Base-by-base conservation (phyloP, 2,113 vertebrate genomes). In the Chaetodon trifascialis region DNA sequence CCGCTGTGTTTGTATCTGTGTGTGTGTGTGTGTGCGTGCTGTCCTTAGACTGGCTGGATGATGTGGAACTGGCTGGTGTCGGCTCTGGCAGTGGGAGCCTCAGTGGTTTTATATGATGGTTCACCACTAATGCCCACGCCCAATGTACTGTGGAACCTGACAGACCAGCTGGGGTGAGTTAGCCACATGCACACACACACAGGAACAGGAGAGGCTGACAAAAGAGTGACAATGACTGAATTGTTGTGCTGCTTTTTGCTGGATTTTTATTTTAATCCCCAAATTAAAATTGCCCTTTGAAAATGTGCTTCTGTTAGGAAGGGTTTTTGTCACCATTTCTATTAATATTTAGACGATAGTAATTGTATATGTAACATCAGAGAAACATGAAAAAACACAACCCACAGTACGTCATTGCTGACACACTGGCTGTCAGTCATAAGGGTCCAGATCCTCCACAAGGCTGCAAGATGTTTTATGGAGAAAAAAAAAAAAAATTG, bases 41-140 rank as follows among this genome's bases (percentile, higher is more conserved):
- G 65, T 63, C 55, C 23, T 4, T 86, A 99, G 98, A 97, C 94
- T 0, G 98, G 98, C 86, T 99, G 98, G 98, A 99, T 99, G 98
- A 99, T 99, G 98, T 99, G 98, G 98, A 99, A 99, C 87, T 99
- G 98, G 98, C 87, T 98, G 85, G 93, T 99, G 80, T 95, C 96
- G 0, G 94, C 97, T 0, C 94, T 99, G 40, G 97, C 98, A 46
- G 96, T 97, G 0, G 98, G 98, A 23, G 96, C 97, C 0, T 97
- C 97, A 0, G 94, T 99, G 89, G 98, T 99, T 55, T 85, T 99
- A 17, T 99, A 99, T 0, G 98, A 99, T 0, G 98, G 98, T 55
- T 99, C 98, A 59, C 98, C 98, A 0, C 95, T 99, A 17, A 90
- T 98, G 73, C 98, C 98, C 0, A 97, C 96, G 0, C 94, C 97